Conservation (phyloP, 2,797 vertebrate species). For the Falco biarmicus region DNA sequence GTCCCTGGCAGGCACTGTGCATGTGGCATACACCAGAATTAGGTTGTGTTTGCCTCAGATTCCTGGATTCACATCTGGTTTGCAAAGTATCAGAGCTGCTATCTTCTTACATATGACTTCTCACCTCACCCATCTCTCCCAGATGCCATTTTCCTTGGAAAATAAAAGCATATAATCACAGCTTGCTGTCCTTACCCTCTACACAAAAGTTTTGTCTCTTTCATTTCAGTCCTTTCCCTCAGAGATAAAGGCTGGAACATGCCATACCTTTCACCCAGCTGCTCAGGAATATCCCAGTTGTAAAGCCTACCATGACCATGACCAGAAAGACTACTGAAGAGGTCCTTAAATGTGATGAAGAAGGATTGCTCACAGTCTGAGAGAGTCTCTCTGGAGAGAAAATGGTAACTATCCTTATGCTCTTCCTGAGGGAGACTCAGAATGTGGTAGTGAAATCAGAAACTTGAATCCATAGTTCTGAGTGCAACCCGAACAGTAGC, state of each 20-base stretch:
- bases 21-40: neutral
- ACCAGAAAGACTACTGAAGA: neutral
- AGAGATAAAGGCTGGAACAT: neutral
- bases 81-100: neutral
- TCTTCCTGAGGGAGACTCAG: neutral
- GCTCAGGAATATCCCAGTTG: neutral
- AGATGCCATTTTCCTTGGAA: neutral
- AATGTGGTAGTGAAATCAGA: neutral
- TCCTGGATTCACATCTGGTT: neutral
- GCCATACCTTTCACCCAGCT: neutral
- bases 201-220: neutral
- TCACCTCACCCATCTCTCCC: neutral
- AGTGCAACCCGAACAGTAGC: neutral
- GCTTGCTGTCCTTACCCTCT: neutral
- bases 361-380: neutral
- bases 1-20: neutral
- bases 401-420: neutral
- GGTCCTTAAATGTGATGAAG: neutral
- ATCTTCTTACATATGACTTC: neutral
- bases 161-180: neutral
- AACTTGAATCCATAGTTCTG: neutral
- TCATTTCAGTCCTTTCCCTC: neutral
- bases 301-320: neutral
- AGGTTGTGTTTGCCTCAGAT: neutral
- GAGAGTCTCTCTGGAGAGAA: neutral